Conservation (phyloP, 1,140 invertebrate species). For the Listronotus bonariensis region DNA sequence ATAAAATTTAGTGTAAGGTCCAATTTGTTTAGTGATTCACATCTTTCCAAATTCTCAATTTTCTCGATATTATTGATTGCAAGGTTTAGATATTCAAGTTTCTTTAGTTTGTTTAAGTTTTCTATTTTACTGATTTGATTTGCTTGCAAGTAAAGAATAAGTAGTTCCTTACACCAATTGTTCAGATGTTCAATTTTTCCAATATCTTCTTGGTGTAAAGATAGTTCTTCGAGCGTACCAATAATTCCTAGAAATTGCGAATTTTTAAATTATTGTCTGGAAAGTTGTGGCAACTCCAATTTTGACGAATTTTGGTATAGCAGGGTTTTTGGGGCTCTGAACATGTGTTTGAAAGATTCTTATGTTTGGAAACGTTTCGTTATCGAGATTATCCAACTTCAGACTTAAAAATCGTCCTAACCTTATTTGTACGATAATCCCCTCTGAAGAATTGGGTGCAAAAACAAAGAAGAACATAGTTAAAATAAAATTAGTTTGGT, state of each 20-base stretch:
- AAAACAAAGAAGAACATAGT: too few species aligned
- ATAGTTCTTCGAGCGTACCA: constrained; percentile 87
- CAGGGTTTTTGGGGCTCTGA: too few species aligned
- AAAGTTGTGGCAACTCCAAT: too few species aligned
- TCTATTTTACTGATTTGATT: constrained; percentile 86
- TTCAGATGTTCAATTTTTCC: constrained; percentile 89
- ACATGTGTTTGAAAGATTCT: too few species aligned
- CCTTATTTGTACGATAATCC: too few species aligned
- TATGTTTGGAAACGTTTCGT: too few species aligned
- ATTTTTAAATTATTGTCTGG: too few species aligned
- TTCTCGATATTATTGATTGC: constrained; percentile 92
- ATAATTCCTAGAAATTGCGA: constrained; percentile 91
- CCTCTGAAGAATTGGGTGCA: too few species aligned
- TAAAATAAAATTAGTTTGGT: too few species aligned
- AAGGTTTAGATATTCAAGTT: constrained; percentile 89
- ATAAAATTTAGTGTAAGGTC: constrained; percentile 95
- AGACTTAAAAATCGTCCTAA: too few species aligned
- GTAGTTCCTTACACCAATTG: constrained; percentile 85
- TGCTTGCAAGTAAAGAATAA: constrained; percentile 88
- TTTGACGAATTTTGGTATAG: too few species aligned
- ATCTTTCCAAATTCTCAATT: constrained; percentile 87
- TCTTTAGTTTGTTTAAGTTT: constrained; percentile 87
- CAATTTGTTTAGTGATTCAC: constrained; percentile 90
- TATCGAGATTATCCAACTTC: too few species aligned
- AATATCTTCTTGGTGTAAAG: constrained; percentile 92